Conservation (phyloP, 2,888 invertebrate species). For the Ophion obscuratus region DNA sequence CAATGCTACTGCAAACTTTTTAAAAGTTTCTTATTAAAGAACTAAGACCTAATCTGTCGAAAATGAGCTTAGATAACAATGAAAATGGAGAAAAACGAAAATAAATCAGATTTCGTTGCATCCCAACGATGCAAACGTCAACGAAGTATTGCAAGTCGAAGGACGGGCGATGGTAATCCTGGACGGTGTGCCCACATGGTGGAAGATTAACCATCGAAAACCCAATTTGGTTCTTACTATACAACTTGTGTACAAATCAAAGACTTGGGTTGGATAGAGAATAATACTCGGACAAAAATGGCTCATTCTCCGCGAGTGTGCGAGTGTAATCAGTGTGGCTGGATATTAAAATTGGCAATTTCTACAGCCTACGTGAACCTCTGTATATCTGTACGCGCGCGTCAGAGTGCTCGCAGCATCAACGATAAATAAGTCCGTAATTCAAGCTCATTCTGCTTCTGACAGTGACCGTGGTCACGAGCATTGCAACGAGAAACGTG, state of each 20-base stretch:
- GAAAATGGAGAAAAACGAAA: too few relatives aligned
- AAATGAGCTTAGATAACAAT: too few relatives aligned
- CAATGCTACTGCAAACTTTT: too few relatives aligned
- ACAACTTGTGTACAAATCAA: not conserved
- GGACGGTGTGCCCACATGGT: too few relatives aligned
- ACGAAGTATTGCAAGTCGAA: too few relatives aligned
- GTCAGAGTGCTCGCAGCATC: conserved; percentile 26
- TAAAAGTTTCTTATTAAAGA: too few relatives aligned
- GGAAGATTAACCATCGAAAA: too few relatives aligned
- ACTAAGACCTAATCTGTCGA: too few relatives aligned
- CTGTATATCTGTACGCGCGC: conserved; percentile 12
- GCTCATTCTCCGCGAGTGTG: not conserved
- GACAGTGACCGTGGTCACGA: conserved; percentile 17
- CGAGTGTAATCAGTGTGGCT: conserved; percentile 19
- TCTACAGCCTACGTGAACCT: conserved; percentile 29
- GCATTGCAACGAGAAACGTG: conserved; percentile 32
- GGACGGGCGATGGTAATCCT: too few relatives aligned
- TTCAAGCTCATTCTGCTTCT: conserved; percentile 39
- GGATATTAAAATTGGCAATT: conserved; percentile 39
- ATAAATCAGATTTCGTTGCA: too few relatives aligned
- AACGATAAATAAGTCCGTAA: conserved; percentile 51
- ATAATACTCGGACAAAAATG: not conserved
- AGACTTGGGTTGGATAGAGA: not conserved
- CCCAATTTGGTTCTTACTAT: too few relatives aligned
- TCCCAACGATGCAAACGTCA: too few relatives aligned